Conservation (phyloP, 2,113 vertebrate species). For the Marmota flaviventris region DNA sequence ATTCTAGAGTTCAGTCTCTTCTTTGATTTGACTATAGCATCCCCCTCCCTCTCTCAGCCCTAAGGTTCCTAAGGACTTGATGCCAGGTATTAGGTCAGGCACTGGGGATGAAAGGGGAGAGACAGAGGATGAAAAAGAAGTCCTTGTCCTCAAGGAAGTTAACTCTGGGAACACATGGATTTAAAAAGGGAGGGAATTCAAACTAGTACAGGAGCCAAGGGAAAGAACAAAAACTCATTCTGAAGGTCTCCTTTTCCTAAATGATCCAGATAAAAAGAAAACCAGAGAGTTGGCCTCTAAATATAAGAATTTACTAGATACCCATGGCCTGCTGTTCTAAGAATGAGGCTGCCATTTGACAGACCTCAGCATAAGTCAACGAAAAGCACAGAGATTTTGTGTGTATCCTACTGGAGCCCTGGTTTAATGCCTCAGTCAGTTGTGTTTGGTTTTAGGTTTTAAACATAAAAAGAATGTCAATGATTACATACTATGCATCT, state of each 20-base stretch:
- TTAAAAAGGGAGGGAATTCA: neutral
- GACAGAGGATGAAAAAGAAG: neutral
- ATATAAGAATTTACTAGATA: neutral
- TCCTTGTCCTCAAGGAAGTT: neutral
- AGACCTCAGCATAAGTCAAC: constrained; percentile 64
- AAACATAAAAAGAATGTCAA: constrained; percentile 41
- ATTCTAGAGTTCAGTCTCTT: neutral
- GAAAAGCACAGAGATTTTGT: neutral
- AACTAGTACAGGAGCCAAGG: neutral
- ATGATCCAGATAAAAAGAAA: constrained; percentile 3
- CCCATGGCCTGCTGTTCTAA: constrained; percentile 28
- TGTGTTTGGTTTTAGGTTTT: neutral
- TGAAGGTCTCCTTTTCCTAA: neutral
- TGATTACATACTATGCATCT: neutral
- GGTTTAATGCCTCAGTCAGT: neutral
- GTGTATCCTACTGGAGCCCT: neutral
- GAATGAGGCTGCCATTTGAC: constrained; percentile 47
- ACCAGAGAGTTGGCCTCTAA: constrained; percentile 15
- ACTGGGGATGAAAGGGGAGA: neutral
- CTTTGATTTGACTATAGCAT: neutral
- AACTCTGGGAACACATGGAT: neutral
- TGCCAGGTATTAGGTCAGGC: neutral
- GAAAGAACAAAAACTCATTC: neutral
- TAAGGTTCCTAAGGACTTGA: neutral
- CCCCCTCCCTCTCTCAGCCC: neutral